These are phyloP conservation scores for Phalacrocorax brasilianus DNA, from an alignment of 2,113 vertebrate species.

Conservation along the genomic window DNA sequence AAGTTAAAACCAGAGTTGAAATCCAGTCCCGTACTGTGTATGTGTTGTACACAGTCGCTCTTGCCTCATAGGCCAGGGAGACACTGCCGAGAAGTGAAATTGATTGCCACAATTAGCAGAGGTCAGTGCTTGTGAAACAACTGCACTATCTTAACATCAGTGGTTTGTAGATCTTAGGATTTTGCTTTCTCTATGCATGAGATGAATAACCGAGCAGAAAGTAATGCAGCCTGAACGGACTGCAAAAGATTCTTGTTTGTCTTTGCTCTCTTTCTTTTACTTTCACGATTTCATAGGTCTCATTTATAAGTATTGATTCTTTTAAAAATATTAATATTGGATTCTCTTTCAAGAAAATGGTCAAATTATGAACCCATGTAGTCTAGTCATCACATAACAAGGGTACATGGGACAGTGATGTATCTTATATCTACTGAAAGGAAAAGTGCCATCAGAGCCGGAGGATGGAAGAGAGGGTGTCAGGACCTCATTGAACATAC, in stretches of 20 bases:
- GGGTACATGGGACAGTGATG: neutral
- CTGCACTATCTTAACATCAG: neutral
- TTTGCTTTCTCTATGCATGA: neutral
- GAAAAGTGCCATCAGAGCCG: neutral
- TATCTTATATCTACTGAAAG: neutral
- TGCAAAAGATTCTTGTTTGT: neutral
- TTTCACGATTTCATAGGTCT: neutral
- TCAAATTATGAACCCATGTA: neutral
- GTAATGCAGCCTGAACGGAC: neutral
- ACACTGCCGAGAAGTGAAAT: neutral
- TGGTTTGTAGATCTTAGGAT: neutral
- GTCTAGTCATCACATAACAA: neutral
- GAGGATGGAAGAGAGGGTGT: neutral
- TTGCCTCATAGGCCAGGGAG: neutral
- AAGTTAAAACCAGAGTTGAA: neutral
- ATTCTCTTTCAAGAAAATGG: neutral
- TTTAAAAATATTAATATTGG: neutral
- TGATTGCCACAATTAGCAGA: neutral
- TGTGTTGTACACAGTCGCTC: neutral
- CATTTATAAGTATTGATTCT: neutral
- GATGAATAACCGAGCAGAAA: neutral
- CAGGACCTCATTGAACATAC: neutral
- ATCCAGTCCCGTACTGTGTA: neutral
- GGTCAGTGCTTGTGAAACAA: neutral
- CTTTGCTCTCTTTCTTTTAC: neutral